Conservation (phyloP, 2,888 invertebrate species). For the Pandemis cinnamomeana region DNA sequence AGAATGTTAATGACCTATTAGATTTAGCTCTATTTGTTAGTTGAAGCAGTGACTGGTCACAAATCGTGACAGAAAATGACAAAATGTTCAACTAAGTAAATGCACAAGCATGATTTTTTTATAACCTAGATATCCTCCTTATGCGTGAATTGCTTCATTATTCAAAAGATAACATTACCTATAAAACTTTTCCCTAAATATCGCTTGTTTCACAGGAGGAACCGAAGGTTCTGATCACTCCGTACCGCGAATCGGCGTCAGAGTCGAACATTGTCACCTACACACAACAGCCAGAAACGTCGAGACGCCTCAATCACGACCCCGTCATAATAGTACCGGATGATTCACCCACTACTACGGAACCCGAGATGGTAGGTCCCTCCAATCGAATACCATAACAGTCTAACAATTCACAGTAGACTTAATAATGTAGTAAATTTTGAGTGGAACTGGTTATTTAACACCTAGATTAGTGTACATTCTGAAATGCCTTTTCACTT, state of each 20-base stretch:
- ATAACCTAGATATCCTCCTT: conserved; percentile 14
- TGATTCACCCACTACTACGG: conserved; percentile 64
- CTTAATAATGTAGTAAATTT: conserved; percentile 42
- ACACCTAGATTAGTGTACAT: conserved; percentile 62
- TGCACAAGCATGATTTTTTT: conserved; percentile 33
- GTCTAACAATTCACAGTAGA: conserved; percentile 48
- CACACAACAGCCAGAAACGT: conserved; percentile 56
- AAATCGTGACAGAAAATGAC: conserved; percentile 3
- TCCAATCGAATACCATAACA: conserved; percentile 40
- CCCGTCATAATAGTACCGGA: conserved; percentile 59
- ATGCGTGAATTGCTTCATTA: conserved; percentile 31
- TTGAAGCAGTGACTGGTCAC: neutral
- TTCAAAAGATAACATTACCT: neutral
- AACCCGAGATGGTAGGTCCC: conserved; percentile 71
- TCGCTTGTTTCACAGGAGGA: conserved; percentile 53
- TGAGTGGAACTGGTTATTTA: conserved; percentile 64
- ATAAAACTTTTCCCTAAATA: neutral
- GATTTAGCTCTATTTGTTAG: neutral
- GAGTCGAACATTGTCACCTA: conserved; percentile 65
- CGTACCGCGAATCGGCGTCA: conserved; percentile 69
- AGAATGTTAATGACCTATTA: conserved; percentile 15
- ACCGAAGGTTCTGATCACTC: conserved; percentile 74
- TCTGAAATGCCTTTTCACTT: conserved; percentile 57
- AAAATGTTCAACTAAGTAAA: conserved; percentile 6
- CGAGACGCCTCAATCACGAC: conserved; percentile 57